Percentiles rank a stretch among this genome's conserved stretches.
These are phyloP conservation scores for Halictus rubicundus DNA, from an alignment of 1,140 invertebrate genomes.

Conservation along the genomic window DNA sequence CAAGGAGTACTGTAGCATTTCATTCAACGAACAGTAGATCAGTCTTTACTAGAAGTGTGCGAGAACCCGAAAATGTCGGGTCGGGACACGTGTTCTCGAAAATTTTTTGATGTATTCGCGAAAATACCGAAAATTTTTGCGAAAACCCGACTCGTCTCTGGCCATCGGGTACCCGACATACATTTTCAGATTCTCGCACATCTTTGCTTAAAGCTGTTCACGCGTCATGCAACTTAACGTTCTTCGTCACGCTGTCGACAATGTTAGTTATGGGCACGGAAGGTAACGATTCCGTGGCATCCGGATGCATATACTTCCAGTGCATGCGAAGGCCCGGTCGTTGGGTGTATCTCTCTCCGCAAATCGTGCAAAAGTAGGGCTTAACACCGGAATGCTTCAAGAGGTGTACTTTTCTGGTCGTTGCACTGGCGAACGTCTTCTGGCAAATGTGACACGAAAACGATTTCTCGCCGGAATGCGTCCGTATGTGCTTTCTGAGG, in stretches of 20 bases:
- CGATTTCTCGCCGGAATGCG: slow-evolving; percentile 77
- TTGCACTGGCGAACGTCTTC: slow-evolving; percentile 66
- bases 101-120: no score
- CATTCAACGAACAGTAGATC: background rate
- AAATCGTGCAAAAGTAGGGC: slow-evolving; percentile 81
- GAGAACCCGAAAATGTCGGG: no score
- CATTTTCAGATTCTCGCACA: no score
- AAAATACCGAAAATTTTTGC: no score
- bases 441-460: slow-evolving; percentile 80
- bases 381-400: slow-evolving; percentile 84
- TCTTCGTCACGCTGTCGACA: background rate
- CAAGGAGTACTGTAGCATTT: background rate
- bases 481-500: slow-evolving; percentile 81
- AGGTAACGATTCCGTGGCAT: slow-evolving; percentile 44
- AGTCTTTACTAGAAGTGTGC: no score
- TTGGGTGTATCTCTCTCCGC: slow-evolving; percentile 57
- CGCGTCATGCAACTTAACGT: background rate
- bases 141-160: no score
- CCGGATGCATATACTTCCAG: slow-evolving; percentile 75
- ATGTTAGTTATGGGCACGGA: slow-evolving; percentile 50
- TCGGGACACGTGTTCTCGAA: no score
- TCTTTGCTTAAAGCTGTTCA: background rate
- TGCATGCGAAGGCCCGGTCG: slow-evolving; percentile 67
- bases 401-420: slow-evolving; percentile 78
- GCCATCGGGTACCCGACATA: no score